Percentiles rank a stretch among this genome's conserved stretches.
These are phyloP conservation scores for Dipodomys merriami DNA, from an alignment of 2,113 vertebrate genomes.

Conservation along the genomic window DNA sequence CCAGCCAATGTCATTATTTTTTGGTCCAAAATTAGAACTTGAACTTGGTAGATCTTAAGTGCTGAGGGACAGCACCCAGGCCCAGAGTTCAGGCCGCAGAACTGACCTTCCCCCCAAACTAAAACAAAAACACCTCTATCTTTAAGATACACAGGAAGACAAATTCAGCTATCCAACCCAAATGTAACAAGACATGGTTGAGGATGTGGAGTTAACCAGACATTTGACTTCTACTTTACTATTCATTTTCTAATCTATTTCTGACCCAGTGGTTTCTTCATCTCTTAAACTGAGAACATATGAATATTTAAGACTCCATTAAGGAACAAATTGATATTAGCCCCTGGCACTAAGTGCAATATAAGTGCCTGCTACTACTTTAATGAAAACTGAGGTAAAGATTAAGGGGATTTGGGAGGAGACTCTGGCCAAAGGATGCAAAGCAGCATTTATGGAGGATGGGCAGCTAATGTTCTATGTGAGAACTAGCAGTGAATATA, in stretches of 20 bases:
- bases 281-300: background rate
- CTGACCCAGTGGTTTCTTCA: background rate
- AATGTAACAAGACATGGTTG: background rate
- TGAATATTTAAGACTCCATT: background rate
- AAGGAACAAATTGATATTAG: background rate
- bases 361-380: background rate
- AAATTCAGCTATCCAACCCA: background rate
- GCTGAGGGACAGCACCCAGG: no score
- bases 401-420: background rate
- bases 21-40: no score
- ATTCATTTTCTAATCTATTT: background rate
- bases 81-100: no score
- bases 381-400: background rate
- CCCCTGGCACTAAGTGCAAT: background rate
- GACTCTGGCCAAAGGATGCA: background rate
- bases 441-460: background rate
- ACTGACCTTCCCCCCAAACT: no score
- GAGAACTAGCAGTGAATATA: background rate
- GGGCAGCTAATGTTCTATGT: no score
- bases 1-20: no score
- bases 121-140: no score
- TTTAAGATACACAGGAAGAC: background rate
- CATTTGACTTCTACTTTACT: background rate
- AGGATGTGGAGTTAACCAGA: background rate
- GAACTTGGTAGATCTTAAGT: no score